Evolutionary conservation across 2,797 vertebrate species (phyloP).

Genomic region (Tragopan temminckii): DNA sequence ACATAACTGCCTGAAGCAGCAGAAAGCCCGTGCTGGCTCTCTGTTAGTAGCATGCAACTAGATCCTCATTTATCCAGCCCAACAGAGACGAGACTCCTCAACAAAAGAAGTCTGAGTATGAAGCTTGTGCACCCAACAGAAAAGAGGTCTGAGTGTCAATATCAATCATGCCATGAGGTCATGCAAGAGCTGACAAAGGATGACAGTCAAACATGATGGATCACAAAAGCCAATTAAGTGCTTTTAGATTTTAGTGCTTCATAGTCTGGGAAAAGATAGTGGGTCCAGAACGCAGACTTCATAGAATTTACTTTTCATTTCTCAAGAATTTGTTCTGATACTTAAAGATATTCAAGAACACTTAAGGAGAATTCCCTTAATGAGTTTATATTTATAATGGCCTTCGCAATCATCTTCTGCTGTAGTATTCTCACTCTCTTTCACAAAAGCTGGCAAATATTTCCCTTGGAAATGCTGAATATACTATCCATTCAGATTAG

Average conservation of each 20-base stretch:
- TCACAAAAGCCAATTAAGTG: constrained; percentile 63
- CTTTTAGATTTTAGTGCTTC: constrained; percentile 65
- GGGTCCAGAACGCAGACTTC: constrained; percentile 33
- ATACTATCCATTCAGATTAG: background rate
- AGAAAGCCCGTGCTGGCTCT: constrained; percentile 58
- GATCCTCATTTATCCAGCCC: background rate
- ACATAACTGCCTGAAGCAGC: background rate
- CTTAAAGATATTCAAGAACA: background rate
- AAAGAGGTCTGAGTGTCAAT: constrained; percentile 44
- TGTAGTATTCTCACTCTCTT: background rate
- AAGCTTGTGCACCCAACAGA: constrained; percentile 43
- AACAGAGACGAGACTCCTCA: constrained; percentile 39
- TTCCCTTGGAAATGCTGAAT: background rate
- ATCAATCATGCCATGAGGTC: constrained; percentile 68
- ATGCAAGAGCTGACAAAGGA: constrained; percentile 68
- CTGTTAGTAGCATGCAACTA: constrained; percentile 32
- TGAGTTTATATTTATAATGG: background rate
- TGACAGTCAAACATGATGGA: constrained; percentile 63
- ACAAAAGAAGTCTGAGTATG: constrained; percentile 66
- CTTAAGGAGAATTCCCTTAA: background rate
- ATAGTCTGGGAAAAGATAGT: constrained; percentile 54
- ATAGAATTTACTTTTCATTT: constrained; percentile 70
- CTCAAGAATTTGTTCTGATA: constrained; percentile 48
- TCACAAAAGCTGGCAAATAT: background rate
- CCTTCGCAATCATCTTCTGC: constrained; percentile 23